A percentile compares a stretch with the other conserved stretches of the same genome.
phyloP scores from a whole-genome alignment of 2,797 vertebrate genomes.

The Acomys russatus region DNA sequence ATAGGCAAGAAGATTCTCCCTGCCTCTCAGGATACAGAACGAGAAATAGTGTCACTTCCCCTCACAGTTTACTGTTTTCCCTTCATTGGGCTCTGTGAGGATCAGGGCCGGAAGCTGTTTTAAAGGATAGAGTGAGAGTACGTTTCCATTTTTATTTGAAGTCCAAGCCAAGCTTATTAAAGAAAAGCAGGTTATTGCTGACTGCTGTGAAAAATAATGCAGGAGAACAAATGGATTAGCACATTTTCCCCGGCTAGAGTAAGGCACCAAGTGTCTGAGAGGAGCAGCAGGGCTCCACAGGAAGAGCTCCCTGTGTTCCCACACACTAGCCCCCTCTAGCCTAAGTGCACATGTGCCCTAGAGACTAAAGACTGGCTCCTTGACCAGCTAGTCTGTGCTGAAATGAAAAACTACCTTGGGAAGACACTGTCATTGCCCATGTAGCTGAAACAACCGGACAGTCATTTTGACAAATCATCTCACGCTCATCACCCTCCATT shows the following conservation, averaged over 20 bases:
- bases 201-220: neutral
- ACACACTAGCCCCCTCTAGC: too few species aligned
- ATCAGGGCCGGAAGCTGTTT: neutral
- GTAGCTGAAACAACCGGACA: neutral
- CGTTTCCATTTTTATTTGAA: constrained; percentile 68
- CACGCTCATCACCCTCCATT: neutral
- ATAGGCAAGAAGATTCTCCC: neutral
- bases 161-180: constrained; percentile 65
- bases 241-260: neutral
- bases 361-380: neutral
- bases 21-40: neutral
- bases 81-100: neutral
- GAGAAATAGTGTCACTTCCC: neutral
- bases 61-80: neutral
- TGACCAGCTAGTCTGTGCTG: neutral
- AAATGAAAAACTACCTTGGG: neutral
- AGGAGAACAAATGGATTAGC: neutral
- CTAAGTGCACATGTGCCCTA: neutral
- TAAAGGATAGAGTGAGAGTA: constrained; percentile 44
- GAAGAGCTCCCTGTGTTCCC: fast-evolving
- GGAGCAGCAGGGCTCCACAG: neutral
- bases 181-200: constrained; percentile 58
- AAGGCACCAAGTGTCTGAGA: neutral
- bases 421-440: neutral
- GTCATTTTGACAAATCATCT: neutral